Base-by-base conservation (phyloP, 2,113 vertebrate genomes). In the Arvicanthis niloticus region DNA sequence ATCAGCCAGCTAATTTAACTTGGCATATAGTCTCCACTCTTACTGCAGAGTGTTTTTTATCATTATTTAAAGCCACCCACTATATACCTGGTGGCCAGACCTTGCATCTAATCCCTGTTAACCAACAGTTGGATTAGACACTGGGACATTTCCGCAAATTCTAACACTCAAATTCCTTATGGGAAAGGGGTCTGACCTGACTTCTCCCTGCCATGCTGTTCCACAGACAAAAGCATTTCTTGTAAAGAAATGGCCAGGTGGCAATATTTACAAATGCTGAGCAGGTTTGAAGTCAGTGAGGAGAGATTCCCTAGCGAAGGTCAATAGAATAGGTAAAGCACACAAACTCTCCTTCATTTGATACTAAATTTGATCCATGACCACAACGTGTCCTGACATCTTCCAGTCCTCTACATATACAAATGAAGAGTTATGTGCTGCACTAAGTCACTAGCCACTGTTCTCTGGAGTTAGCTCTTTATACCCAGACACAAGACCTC, bases 81-180 rank as follows among this genome's bases (percentile, higher is more conserved):
- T 45, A 45, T 45, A 45, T 45, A 45, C 53, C 13, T 53, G 53
- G 48, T 48, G 48, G 7, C 7, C 6, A 48, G 48, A 45, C 45
- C 45, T 45, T 45, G 45, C 5, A 5, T 45, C 45, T 45, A 45
- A 45, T 45, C 45, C 45, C 45, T 45, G 45, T 45, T 45, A 45
- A 45, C 45, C 45, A 45, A 45, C 45, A 45, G 45, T 45, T 45
- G 45, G 45, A 45, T 45, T 45, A 45, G 45, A 45, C 3, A 45
- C 45, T 45, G 45, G 45, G 45, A 45, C 45, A 45, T 45, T 45
- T 45, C 45, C 48, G 78, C 73, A 94, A 88, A 94, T 34, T 60
- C 62, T 88, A 89, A 73, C 68, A 91, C 89, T 90, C 91, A 89
- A 90, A 95, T 4, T 65, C 89, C 82, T 96, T 87, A 1, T 72